phyloP scores from a whole-genome alignment of 1,140 invertebrate genomes.

The Drosophila sulfurigaster region DNA sequence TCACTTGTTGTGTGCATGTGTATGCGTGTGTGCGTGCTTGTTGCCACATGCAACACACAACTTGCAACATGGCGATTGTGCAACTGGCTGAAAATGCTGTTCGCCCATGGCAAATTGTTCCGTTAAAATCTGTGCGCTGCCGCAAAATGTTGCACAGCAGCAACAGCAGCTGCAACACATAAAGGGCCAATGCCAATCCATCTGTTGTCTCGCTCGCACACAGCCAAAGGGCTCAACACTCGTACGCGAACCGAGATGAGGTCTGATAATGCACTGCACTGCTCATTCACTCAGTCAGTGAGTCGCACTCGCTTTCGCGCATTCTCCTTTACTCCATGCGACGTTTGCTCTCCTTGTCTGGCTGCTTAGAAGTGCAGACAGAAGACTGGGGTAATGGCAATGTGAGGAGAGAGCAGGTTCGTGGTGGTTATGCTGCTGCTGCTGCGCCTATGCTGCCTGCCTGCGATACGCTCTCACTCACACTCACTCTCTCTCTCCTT shows the following conservation, averaged over 20 bases:
- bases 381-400: conserved; percentile 9
- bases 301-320: neutral
- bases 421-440: conserved; percentile 15
- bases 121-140: conserved; percentile 78
- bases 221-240: conserved; percentile 20
- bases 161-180: conserved; percentile 63
- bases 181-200: conserved; percentile 41
- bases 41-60: conserved; percentile 26
- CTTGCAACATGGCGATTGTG: conserved; percentile 65
- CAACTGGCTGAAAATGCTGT: conserved; percentile 34
- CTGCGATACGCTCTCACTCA: conserved; percentile 1
- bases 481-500: conserved; percentile 8
- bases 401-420: neutral
- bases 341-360: conserved; percentile 22
- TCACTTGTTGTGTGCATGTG: conserved; percentile 18
- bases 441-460: conserved; percentile 30
- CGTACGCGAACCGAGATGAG: conserved; percentile 5
- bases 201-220: conserved; percentile 25
- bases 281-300: conserved; percentile 1
- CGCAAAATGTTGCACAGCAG: conserved; percentile 77
- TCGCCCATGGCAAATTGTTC: conserved; percentile 71
- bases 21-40: conserved; percentile 1
- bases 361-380: conserved; percentile 44
- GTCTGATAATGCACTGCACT: conserved; percentile 14
- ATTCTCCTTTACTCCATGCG: neutral